Base-by-base conservation (phyloP, 2,113 vertebrate genomes). In the Platichthys stellatus region DNA sequence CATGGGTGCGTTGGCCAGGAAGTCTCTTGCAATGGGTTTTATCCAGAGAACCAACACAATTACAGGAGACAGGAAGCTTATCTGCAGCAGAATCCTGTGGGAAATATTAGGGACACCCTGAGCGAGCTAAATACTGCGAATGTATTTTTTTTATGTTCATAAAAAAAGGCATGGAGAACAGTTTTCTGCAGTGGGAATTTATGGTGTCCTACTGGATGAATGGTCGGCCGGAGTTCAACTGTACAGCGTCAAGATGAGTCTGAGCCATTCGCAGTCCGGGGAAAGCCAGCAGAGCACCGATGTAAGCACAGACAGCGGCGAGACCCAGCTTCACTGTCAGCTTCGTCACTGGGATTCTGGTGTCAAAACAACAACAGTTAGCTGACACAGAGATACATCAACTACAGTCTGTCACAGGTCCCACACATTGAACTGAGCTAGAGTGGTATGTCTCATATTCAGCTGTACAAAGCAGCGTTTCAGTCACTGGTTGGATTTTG, bases 191-290 rank as follows among this genome's bases (percentile, higher is more conserved):
- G 47, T 26, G 7, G 20, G 14, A 60, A 65, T 26, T 1, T 13
- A 15, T 63, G 5, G 20, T 0, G 56, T 79, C 90, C 78, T 90
- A 97, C 97, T 97, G 96, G 28, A 96, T 88, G 83, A 96, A 57
- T 0, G 97, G 98, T 4, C 86, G 93, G 74, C 93, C 92, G 0
- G 94, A 92, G 0, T 95, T 95, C 94, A 96, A 91, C 84, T 94
- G 92, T 0, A 99, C 94, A 0, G 97, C 96, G 0, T 98, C 97
- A 0, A 96, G 89, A 83, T 99, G 97, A 0, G 96, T 99, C 94
- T 99, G 97, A 31, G 97, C 97, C 93, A 99, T 83, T 17, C 97
- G 95, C 76, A 99, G 95, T 51, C 98, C 96, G 0, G 98, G 98
- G 84, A 99, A 99, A 11, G 96, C 96, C 86, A 99, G 93, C 66